Percentiles rank a stretch among this genome's conserved stretches.
phyloP scores from a whole-genome alignment of 2,113 vertebrate genomes.

The Xenotilapia caudafasciata region DNA sequence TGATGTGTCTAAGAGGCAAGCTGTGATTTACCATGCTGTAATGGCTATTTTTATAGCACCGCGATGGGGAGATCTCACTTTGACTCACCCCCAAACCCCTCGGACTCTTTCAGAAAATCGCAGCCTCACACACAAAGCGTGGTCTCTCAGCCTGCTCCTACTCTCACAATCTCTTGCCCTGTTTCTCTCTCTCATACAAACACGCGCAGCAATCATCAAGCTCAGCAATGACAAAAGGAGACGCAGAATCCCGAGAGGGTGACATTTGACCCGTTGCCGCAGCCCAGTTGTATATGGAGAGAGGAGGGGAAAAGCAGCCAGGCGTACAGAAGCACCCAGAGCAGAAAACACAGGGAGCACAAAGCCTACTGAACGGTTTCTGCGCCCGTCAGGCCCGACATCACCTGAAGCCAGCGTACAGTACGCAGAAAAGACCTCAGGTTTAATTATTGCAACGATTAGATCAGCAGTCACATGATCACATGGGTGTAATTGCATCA shows the following conservation, averaged over 20 bases:
- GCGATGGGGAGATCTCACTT: conserved; percentile 3
- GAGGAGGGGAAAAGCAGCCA: conserved; percentile 17
- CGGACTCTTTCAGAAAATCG: not conserved
- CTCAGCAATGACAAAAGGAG: conserved; percentile 51
- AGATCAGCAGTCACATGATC: not conserved
- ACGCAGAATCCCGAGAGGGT: conserved; percentile 37
- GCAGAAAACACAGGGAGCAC: conserved; percentile 25
- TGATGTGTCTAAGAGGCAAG: conserved; percentile 25
- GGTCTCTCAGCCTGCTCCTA: not conserved
- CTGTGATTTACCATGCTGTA: conserved; percentile 38
- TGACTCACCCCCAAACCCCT: conserved; percentile 4
- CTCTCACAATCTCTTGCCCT: not conserved
- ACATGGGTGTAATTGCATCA: not conserved
- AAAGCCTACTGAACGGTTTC: conserved; percentile 2
- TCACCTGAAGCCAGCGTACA: conserved; percentile 5
- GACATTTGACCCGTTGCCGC: conserved; percentile 51
- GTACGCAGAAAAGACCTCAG: not conserved
- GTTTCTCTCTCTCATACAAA: not conserved
- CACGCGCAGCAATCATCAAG: conserved; percentile 9
- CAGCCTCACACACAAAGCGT: not conserved
- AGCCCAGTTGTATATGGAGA: conserved; percentile 14
- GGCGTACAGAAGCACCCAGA: conserved; percentile 24
- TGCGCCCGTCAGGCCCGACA: conserved; percentile 7
- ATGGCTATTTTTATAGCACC: conserved; percentile 33
- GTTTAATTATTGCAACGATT: not conserved